phyloP scores from a whole-genome alignment of 1,140 invertebrate species.

The Drosophila fuyamai region DNA sequence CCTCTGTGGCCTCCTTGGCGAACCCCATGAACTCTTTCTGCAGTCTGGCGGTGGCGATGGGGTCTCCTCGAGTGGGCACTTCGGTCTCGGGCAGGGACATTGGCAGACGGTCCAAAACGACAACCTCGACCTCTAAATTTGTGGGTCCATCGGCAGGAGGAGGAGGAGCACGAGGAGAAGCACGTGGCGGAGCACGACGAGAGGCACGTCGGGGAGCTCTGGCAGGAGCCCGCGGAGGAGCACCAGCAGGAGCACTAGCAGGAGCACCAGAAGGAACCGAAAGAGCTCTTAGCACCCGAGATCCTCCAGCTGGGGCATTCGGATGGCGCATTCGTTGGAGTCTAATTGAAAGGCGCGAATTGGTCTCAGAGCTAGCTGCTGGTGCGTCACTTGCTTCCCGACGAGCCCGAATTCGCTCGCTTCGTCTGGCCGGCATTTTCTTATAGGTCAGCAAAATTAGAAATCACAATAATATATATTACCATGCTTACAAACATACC shows the following conservation, averaged over 20 bases:
- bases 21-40: constrained; percentile 6
- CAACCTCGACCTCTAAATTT: no score
- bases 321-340: background rate
- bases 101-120: no score
- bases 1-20: constrained; percentile 2
- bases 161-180: no score
- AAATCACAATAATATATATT: no score
- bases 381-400: background rate
- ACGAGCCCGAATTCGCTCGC: background rate
- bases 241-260: no score
- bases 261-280: no score
- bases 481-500: background rate
- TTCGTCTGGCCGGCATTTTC: constrained; percentile 6
- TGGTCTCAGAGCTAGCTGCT: background rate
- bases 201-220: no score
- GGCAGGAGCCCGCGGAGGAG: no score
- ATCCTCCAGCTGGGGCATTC: background rate
- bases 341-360: background rate
- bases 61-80: background rate
- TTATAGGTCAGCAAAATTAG: background rate
- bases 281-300: background rate
- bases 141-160: no score
- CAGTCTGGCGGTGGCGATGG: background rate
- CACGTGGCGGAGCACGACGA: no score
- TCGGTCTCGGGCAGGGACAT: no score